These are phyloP conservation scores for Acomys russatus DNA, from an alignment of 2,797 vertebrate species.

Conservation along the genomic window DNA sequence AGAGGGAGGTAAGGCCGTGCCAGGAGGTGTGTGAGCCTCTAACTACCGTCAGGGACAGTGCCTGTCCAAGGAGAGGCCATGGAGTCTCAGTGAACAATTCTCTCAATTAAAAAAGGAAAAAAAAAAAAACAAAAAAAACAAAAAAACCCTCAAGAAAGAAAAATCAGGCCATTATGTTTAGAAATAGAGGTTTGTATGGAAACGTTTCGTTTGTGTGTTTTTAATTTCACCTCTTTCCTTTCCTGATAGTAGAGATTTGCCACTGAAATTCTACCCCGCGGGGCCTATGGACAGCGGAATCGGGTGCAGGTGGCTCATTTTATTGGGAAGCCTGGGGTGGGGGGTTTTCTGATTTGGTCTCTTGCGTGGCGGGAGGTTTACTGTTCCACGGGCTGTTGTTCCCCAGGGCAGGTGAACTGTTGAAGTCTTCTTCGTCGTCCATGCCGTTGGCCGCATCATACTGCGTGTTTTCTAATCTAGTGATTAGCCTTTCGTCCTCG, in stretches of 20 bases:
- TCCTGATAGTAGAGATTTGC: slow-evolving; percentile 79
- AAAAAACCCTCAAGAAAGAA: slow-evolving; percentile 76
- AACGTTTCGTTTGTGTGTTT: slow-evolving; percentile 66
- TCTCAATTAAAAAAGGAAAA: slow-evolving; percentile 83
- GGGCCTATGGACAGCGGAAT: slow-evolving; percentile 64
- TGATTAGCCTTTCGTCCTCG: slow-evolving; percentile 99
- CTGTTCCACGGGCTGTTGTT: slow-evolving; percentile 97
- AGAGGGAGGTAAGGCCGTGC: slow-evolving; percentile 73
- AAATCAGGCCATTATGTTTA: slow-evolving; percentile 83
- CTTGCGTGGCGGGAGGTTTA: slow-evolving; percentile 95
- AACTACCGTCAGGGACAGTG: slow-evolving; percentile 86
- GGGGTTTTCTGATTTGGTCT: slow-evolving; percentile 97
- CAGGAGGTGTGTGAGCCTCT: slow-evolving; percentile 80
- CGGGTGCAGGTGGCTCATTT: slow-evolving; percentile 73
- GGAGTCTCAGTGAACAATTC: slow-evolving; percentile 84
- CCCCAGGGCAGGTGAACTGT: slow-evolving; percentile 96
- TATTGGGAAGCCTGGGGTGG: slow-evolving; percentile 97
- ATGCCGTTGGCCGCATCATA: slow-evolving; percentile 99
- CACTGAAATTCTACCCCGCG: slow-evolving; percentile 78
- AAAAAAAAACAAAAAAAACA: slow-evolving; percentile 71
- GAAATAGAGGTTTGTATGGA: slow-evolving; percentile 86
- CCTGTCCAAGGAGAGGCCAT: slow-evolving; percentile 82
- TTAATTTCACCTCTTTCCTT: slow-evolving; percentile 58
- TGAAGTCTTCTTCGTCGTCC: slow-evolving; percentile 99
- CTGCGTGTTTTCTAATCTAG: slow-evolving; percentile 99